A percentile compares a stretch with the other conserved stretches of the same genome.
phyloP scores from a whole-genome alignment of 2,113 vertebrate species.

The Spilogale gracilis region DNA sequence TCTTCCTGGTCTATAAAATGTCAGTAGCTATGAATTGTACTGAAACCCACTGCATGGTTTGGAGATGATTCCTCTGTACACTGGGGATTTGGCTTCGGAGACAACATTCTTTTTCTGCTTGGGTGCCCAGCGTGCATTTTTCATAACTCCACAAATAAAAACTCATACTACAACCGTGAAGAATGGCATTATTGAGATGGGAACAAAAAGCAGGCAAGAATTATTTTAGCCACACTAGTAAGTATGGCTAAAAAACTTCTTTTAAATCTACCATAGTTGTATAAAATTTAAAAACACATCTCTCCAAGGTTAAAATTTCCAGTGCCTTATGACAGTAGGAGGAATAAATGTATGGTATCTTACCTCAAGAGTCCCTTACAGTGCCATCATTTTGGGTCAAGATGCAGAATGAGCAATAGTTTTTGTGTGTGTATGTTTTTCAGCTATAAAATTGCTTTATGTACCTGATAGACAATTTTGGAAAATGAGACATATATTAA shows the following conservation, averaged over 20 bases:
- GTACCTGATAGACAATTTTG: neutral
- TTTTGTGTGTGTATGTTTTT: neutral
- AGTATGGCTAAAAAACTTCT: neutral
- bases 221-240: slow-evolving; percentile 39
- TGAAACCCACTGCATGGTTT: slow-evolving; percentile 54
- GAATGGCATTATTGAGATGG: slow-evolving; percentile 47
- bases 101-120: slow-evolving; percentile 63
- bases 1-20: slow-evolving; percentile 74
- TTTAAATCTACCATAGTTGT: neutral
- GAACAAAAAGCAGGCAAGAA: neutral
- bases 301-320: neutral
- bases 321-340: neutral
- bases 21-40: slow-evolving; percentile 69
- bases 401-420: neutral
- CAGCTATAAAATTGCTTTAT: neutral
- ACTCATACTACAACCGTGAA: neutral
- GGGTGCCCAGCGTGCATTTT: slow-evolving; percentile 13
- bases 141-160: slow-evolving; percentile 23
- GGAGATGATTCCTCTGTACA: slow-evolving; percentile 14
- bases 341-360: neutral
- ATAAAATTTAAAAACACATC: slow-evolving; percentile 6
- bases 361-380: neutral
- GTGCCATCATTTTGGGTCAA: neutral
- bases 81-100: slow-evolving; percentile 62
- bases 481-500: neutral